phyloP scores from a whole-genome alignment of 2,888 invertebrate genomes.

The Hofmannophila pseudospretella region DNA sequence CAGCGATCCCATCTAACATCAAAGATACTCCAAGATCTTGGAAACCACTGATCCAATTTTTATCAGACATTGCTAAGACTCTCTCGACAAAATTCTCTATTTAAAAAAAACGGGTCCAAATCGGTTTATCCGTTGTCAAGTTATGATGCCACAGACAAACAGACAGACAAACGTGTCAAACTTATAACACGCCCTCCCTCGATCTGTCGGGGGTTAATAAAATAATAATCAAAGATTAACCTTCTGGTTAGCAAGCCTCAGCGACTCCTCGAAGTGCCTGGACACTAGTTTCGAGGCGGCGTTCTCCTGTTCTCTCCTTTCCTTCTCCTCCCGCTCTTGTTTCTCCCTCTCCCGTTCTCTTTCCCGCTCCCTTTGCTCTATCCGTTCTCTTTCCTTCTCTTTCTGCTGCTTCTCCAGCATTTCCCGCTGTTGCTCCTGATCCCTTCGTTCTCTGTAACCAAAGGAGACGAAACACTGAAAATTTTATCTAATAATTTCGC shows the following conservation, averaged over 20 bases:
- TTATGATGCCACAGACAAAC: too few relatives aligned
- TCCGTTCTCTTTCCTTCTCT: constrained; percentile 81
- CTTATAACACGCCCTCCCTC: too few relatives aligned
- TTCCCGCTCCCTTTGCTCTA: constrained; percentile 77
- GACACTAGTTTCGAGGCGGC: constrained; percentile 90
- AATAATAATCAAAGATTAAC: constrained; percentile 58
- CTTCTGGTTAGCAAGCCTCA: constrained; percentile 87
- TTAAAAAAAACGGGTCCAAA: too few relatives aligned
- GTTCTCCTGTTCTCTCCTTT: constrained; percentile 80
- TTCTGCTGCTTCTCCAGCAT: constrained; percentile 83
- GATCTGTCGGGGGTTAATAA: too few relatives aligned
- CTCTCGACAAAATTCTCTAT: too few relatives aligned
- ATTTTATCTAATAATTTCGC: too few relatives aligned
- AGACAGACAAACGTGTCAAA: too few relatives aligned
- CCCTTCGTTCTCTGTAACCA: constrained; percentile 66
- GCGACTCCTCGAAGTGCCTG: constrained; percentile 93
- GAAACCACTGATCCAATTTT: too few relatives aligned
- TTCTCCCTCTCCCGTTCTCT: constrained; percentile 71
- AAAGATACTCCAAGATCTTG: too few relatives aligned
- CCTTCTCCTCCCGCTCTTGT: constrained; percentile 73
- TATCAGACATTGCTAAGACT: too few relatives aligned
- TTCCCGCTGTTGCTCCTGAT: constrained; percentile 72
- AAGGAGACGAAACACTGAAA: constrained; percentile 7
- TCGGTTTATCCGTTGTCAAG: too few relatives aligned
- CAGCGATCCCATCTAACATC: too few relatives aligned